Conservation (phyloP, 2,113 vertebrate genomes). For the Mormyrus lacerda region DNA sequence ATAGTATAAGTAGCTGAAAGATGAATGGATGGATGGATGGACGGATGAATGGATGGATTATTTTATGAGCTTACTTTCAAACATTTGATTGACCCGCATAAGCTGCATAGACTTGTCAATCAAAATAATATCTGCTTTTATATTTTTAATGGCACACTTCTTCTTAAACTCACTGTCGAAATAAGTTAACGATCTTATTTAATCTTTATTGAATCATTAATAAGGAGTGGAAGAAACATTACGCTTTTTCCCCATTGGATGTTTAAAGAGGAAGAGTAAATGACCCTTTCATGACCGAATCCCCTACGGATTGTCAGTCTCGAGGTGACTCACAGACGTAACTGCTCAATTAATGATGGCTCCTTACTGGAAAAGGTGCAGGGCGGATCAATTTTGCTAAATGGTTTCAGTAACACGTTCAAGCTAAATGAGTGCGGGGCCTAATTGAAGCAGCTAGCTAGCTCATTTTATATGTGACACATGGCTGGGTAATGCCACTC, state of each 20-base stretch:
- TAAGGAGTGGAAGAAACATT: conserved; percentile 9
- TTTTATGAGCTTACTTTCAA: neutral
- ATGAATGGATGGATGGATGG: neutral
- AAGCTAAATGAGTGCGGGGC: conserved; percentile 6
- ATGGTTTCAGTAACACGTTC: conserved; percentile 30
- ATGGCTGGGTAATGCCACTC: neutral
- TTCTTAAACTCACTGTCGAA: neutral
- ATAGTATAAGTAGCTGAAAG: neutral
- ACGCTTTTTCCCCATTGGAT: neutral
- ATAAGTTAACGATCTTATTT: neutral
- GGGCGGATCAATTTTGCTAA: conserved; percentile 31
- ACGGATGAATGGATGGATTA: neutral
- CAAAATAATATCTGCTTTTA: neutral
- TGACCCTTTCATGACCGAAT: conserved; percentile 19
- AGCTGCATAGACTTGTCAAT: neutral
- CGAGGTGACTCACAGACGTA: neutral
- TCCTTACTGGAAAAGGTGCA: conserved; percentile 17
- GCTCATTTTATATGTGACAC: neutral
- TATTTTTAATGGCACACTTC: neutral
- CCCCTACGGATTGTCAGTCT: conserved; percentile 24
- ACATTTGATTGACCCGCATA: neutral
- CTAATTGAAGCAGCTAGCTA: neutral
- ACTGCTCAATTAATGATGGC: conserved; percentile 32
- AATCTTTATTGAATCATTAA: conserved; percentile 24
- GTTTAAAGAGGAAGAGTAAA: neutral